phyloP scores from a whole-genome alignment of 92 coral and sea anemone species.

The Actinernus sp. region DNA sequence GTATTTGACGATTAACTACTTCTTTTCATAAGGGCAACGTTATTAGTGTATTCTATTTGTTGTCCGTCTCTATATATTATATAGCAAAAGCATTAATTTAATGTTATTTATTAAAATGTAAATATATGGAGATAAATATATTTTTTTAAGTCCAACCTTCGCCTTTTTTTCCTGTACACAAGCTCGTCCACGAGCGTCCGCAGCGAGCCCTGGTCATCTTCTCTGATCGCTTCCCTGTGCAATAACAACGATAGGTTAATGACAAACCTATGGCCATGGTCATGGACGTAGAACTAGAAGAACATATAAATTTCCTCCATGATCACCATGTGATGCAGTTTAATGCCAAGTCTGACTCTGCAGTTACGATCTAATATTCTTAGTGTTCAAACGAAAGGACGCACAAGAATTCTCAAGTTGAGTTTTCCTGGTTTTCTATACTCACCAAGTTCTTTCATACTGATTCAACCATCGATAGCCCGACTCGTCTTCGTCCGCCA shows the following conservation, averaged over 20 bases:
- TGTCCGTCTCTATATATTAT: too few relatives aligned
- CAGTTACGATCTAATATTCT: too few relatives aligned
- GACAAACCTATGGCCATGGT: not conserved
- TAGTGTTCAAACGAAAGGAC: too few relatives aligned
- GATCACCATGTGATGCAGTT: too few relatives aligned
- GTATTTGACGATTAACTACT: too few relatives aligned
- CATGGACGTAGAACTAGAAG: not conserved
- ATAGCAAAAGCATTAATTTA: too few relatives aligned
- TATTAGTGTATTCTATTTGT: too few relatives aligned
- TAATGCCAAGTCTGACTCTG: too few relatives aligned
- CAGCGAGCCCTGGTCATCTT: constrained; percentile 95
- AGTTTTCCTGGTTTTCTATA: not conserved
- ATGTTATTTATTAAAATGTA: too few relatives aligned
- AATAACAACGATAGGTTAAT: not conserved
- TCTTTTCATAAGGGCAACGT: too few relatives aligned
- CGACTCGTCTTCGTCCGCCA: constrained; percentile 92
- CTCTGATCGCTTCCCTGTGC: constrained; percentile 94
- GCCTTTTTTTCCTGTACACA: constrained; percentile 83
- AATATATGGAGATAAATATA: too few relatives aligned
- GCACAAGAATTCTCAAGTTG: not conserved
- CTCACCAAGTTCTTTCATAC: constrained; percentile 95
- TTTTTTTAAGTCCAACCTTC: constrained; percentile 79
- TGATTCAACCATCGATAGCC: constrained; percentile 97
- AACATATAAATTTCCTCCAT: too few relatives aligned
- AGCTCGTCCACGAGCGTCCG: constrained; percentile 93